phyloP scores from a whole-genome alignment of 2,797 vertebrate genomes.

The Coranthus polyacanthus region DNA sequence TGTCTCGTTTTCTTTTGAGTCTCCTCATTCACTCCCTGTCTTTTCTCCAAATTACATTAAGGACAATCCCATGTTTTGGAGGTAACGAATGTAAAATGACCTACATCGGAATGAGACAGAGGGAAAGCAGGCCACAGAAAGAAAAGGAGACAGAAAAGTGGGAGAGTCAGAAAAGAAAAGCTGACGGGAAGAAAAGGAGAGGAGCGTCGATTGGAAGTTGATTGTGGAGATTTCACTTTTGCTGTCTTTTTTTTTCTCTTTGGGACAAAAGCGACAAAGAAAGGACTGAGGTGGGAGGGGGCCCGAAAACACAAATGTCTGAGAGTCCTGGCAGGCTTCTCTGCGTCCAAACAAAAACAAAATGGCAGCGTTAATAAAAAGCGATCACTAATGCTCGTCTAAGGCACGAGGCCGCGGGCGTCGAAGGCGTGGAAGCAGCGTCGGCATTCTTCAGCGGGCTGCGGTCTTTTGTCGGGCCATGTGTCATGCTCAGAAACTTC shows the following conservation, averaged over 20 bases:
- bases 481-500: slow-evolving; percentile 89
- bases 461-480: slow-evolving; percentile 91
- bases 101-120: slow-evolving; percentile 89
- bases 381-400: slow-evolving; percentile 92
- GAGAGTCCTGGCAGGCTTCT: slow-evolving; percentile 85
- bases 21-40: slow-evolving; percentile 78
- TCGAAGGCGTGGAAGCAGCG: slow-evolving; percentile 86
- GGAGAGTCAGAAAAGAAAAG: slow-evolving; percentile 47
- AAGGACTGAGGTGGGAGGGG: neutral
- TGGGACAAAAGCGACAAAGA: slow-evolving; percentile 85
- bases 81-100: slow-evolving; percentile 90
- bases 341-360: slow-evolving; percentile 80
- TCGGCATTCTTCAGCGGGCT: slow-evolving; percentile 80
- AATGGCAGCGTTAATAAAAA: slow-evolving; percentile 94
- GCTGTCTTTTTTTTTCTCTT: slow-evolving; percentile 74
- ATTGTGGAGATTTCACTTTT: slow-evolving; percentile 90
- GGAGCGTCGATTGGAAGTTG: slow-evolving; percentile 87
- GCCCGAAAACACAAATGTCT: slow-evolving; percentile 82
- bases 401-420: slow-evolving; percentile 90
- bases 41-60: slow-evolving; percentile 89
- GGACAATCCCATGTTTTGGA: slow-evolving; percentile 80
- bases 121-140: slow-evolving; percentile 66
- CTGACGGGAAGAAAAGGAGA: slow-evolving; percentile 50
- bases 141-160: slow-evolving; percentile 49
- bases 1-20: slow-evolving; percentile 92